phyloP scores from a whole-genome alignment of 2,797 vertebrate species.

The Leucoraja ocellata region DNA sequence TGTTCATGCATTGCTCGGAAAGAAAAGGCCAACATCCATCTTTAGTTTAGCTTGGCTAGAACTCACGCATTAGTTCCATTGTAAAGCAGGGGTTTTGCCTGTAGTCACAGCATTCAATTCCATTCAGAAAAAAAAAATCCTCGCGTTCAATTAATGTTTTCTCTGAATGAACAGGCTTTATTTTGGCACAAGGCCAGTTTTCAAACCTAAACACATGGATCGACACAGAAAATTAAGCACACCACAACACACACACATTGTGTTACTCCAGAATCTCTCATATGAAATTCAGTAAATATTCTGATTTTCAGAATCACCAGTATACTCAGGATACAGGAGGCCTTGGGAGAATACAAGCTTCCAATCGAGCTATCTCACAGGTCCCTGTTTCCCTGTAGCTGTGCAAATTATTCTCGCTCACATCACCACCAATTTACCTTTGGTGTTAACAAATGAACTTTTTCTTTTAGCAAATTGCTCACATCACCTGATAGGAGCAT shows the following conservation, averaged over 20 bases:
- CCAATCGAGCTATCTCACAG: too few species aligned
- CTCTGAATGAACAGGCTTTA: conserved; percentile 47
- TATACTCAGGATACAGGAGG: not conserved
- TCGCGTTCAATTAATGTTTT: conserved; percentile 52
- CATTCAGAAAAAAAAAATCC: conserved; percentile 50
- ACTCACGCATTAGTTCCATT: conserved; percentile 49
- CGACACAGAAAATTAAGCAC: not conserved
- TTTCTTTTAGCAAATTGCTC: not conserved
- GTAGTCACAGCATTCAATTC: conserved; percentile 47
- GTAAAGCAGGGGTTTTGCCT: conserved; percentile 48
- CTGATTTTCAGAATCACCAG: too few species aligned
- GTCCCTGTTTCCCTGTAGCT: too few species aligned
- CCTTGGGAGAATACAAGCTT: too few species aligned
- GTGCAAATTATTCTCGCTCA: too few species aligned
- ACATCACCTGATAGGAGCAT: too few species aligned
- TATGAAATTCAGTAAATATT: not conserved
- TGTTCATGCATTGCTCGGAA: conserved; percentile 54
- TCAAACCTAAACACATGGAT: not conserved
- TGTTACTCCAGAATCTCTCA: not conserved
- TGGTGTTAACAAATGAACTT: not conserved
- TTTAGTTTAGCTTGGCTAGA: conserved; percentile 52
- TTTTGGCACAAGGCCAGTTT: not conserved
- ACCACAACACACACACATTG: not conserved
- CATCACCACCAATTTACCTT: too few species aligned
- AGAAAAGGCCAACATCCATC: conserved; percentile 56